Evolutionary conservation across 1,140 invertebrate species (phyloP), one percentile per base, ranked within the genome.

Genomic region (Aphaenogaster rudis): DNA sequence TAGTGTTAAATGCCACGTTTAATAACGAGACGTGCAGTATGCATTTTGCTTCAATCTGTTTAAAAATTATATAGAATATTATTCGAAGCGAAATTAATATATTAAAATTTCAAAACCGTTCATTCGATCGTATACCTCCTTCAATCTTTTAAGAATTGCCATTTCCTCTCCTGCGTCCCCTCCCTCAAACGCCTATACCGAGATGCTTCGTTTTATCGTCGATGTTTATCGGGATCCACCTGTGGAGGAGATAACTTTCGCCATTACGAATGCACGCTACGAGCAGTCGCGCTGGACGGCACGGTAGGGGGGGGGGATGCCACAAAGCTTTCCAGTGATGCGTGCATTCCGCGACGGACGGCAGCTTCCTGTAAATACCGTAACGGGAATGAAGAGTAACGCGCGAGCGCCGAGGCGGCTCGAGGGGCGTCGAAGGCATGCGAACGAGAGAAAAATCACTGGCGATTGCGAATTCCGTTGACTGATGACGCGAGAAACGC

Each of bases 311-410:
- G 42, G 42, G 36, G 42, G 57, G 11, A 48, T 45, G 54, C 67
- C 52, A 15, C 57, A 59, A 72, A 61, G 57, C 45, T 63, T 84
- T 76, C 54, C 67, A 84, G 69, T 74, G 80, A 74, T 82, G 67
- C 66, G 79, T 57, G 67, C 67, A 82, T 82, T 82, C 80, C 69
- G 13, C 80, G 80, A 42, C 33, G 45, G 61, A 82, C 66, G 79
- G 39, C 52, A 21, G 28, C 39, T 84, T 76, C 69, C 69, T 61
- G 57, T 57, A 61, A 74, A 74, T 82, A 82, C 52, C 33, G 80
- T 84, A 76, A 74, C 67, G 80, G 67, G 71, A 76, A 61, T 28
- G n/a, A 33, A 50, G 33, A 84, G 48, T 71, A 57, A n/a, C 48
- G 13, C 50, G 78, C 36, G 42, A 15, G 57, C 33, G 39, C 2